Evolutionary conservation across 64 coral and sea anemone species (phyloP).

Genomic region (Actinia tenebrosa): DNA sequence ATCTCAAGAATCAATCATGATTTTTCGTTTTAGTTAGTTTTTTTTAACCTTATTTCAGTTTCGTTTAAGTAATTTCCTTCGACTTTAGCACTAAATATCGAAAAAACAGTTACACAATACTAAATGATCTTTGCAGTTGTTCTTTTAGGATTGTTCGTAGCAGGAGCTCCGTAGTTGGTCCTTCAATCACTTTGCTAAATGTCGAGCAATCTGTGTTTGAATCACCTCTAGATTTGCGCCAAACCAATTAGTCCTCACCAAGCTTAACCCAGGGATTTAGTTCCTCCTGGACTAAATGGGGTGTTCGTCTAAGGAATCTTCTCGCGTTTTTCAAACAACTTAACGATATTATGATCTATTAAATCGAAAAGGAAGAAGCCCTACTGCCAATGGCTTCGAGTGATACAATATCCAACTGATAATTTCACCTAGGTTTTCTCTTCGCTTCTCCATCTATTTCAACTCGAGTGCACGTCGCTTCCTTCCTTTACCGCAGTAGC

Average conservation of each 20-base stretch:
- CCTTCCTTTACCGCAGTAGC: not conserved
- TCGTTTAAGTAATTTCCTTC: not conserved
- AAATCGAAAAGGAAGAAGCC: not conserved
- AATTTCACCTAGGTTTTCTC: not conserved
- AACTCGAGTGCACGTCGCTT: not conserved
- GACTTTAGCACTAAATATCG: not conserved
- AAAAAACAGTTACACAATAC: not conserved
- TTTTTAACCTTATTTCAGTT: not conserved
- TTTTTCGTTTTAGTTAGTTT: not conserved
- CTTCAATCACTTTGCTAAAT: not conserved
- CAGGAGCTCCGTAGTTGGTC: not conserved
- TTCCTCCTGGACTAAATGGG: not conserved
- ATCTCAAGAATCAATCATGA: not conserved
- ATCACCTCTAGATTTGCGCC: not conserved
- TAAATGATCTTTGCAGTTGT: not conserved
- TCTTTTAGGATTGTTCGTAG: not conserved
- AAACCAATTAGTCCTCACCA: not conserved
- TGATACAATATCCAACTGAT: slow-evolving; percentile 6
- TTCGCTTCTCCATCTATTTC: not conserved
- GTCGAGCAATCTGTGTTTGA: not conserved
- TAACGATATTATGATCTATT: not conserved
- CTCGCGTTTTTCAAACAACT: not conserved
- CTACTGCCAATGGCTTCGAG: not conserved
- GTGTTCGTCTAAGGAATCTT: not conserved
- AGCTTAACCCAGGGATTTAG: not conserved